phyloP scores from a whole-genome alignment of 1,140 invertebrate species.

The Drosophila nigrodunni region DNA sequence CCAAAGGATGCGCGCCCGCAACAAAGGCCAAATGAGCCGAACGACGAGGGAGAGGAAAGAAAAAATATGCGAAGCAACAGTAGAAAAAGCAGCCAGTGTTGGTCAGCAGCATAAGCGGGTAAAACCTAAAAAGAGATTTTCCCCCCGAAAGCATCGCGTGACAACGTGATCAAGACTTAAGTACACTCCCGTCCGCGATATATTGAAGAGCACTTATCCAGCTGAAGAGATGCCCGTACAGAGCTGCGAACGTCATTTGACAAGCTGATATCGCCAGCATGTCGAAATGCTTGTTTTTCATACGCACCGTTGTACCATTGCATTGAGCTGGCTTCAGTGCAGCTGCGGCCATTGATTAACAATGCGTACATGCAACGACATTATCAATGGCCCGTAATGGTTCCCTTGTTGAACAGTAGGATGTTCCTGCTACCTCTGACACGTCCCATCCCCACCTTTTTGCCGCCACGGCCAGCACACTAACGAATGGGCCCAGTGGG shows the following conservation, averaged over 20 bases:
- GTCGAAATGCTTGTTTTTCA: constrained; percentile 16
- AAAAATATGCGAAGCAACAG: neutral
- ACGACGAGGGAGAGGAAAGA: neutral
- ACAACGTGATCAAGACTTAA: constrained; percentile 27
- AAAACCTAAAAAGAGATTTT: constrained; percentile 14
- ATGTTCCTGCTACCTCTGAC: neutral
- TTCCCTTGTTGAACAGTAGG: neutral
- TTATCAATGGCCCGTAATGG: constrained; percentile 58
- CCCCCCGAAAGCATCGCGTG: constrained; percentile 16
- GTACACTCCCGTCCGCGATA: constrained; percentile 20
- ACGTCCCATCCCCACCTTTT: neutral
- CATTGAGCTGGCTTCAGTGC: neutral
- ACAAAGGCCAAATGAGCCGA: constrained; percentile 9
- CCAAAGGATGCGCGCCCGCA: constrained; percentile 41
- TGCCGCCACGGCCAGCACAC: constrained; percentile 4
- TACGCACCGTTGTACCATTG: constrained; percentile 42
- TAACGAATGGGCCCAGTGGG: constrained; percentile 63
- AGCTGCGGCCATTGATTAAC: constrained; percentile 57
- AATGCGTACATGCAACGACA: constrained; percentile 44
- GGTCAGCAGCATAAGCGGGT: constrained; percentile 9
- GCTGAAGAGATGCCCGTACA: constrained; percentile 2
- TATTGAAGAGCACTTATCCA: constrained; percentile 4
- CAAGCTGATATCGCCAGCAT: constrained; percentile 24
- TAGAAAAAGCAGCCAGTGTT: neutral
- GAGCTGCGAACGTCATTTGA: constrained; percentile 21